A percentile compares a stretch with the other conserved stretches of the same genome.
Evolutionary conservation across 2,888 invertebrate species (phyloP).

Genomic region (Anarsia innoxiella): DNA sequence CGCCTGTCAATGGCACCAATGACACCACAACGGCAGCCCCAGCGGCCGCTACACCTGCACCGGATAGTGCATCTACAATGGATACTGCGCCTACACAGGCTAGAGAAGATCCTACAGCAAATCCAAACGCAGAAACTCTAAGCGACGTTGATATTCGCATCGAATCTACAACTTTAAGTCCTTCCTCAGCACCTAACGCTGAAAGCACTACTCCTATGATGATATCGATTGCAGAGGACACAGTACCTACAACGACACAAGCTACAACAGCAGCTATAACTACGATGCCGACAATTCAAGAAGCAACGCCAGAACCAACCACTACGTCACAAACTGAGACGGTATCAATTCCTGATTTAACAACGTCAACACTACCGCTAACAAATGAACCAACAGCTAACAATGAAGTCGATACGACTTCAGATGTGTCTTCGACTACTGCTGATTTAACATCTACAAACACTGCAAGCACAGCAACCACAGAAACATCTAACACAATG

Average conservation of each 20-base stretch:
- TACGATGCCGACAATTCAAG: neutral
- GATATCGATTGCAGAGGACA: no score
- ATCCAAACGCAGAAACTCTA: constrained; percentile 46
- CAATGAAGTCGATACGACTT: constrained; percentile 31
- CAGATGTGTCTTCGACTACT: constrained; percentile 17
- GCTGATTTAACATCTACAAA: constrained; percentile 16
- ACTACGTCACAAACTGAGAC: constrained; percentile 9
- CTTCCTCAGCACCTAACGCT: constrained; percentile 36
- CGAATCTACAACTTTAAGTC: constrained; percentile 32
- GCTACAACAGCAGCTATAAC: constrained; percentile 21
- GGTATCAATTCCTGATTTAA: constrained; percentile 11
- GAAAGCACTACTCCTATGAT: constrained; percentile 28
- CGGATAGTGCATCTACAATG: constrained; percentile 16
- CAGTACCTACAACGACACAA: constrained; percentile 24
- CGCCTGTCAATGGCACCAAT: constrained; percentile 31
- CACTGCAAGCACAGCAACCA: constrained; percentile 18
- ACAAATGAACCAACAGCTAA: constrained; percentile 29
- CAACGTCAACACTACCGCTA: constrained; percentile 7
- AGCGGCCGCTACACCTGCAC: constrained; percentile 18
- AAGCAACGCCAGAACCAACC: constrained; percentile 12
- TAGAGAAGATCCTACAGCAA: constrained; percentile 35
- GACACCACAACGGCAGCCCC: constrained; percentile 21
- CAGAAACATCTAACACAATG: constrained; percentile 15
- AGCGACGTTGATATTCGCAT: constrained; percentile 33
- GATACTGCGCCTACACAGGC: constrained; percentile 23